These are phyloP conservation scores for Hydropsyche betteni DNA, from an alignment of 2,888 invertebrate genomes.

Conservation along the genomic window DNA sequence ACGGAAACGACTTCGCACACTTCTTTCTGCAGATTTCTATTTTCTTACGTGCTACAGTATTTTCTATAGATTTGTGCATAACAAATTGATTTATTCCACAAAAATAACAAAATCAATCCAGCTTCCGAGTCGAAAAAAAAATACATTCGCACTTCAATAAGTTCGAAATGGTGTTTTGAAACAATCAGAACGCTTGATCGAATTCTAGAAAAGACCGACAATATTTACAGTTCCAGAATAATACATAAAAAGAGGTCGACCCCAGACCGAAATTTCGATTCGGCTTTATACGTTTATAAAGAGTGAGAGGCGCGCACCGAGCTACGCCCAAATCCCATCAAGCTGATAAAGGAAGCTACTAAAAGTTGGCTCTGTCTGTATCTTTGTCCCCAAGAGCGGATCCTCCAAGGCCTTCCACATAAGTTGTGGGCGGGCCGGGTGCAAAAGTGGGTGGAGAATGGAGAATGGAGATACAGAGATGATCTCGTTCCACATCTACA, in stretches of 20 bases:
- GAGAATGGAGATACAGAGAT: slow-evolving; percentile 22
- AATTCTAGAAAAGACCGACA: no score
- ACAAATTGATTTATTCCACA: not conserved
- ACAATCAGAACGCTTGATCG: no score
- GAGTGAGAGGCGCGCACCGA: slow-evolving; percentile 46
- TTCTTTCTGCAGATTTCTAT: slow-evolving; percentile 11
- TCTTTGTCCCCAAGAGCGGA: slow-evolving; percentile 35
- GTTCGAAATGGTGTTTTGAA: no score
- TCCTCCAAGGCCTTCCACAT: slow-evolving; percentile 2
- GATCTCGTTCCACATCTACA: slow-evolving; percentile 43
- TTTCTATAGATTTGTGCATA: not conserved
- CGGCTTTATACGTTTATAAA: slow-evolving; percentile 51
- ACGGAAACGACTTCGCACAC: slow-evolving; percentile 24
- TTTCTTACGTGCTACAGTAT: not conserved
- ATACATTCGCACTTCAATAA: no score
- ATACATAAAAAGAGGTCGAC: not conserved
- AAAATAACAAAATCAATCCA: not conserved
- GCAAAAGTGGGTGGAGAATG: not conserved
- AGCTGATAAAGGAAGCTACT: slow-evolving; percentile 51
- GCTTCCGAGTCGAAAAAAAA: no score
- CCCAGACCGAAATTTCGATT: slow-evolving; percentile 52
- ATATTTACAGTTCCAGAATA: no score
- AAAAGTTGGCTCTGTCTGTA: slow-evolving; percentile 42
- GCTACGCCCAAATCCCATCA: slow-evolving; percentile 50
- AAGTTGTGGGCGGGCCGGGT: not conserved